These are phyloP conservation scores for Desmodus rotundus DNA, from an alignment of 2,113 vertebrate genomes.

Conservation along the genomic window DNA sequence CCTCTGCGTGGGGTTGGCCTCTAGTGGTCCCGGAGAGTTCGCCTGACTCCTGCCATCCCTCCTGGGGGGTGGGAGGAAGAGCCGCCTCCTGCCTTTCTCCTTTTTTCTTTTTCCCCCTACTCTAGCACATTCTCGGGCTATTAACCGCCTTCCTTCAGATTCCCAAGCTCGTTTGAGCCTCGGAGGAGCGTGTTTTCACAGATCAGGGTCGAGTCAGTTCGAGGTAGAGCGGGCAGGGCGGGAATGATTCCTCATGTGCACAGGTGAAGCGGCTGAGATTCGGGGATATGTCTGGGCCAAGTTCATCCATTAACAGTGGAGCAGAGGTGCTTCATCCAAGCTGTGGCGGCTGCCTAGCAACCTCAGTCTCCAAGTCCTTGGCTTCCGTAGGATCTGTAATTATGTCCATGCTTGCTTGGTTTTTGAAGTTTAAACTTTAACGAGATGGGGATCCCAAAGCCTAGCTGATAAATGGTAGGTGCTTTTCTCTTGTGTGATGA, in stretches of 20 bases:
- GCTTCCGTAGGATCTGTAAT: not conserved
- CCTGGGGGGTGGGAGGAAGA: not conserved
- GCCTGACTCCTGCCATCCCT: not conserved
- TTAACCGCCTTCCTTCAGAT: not conserved
- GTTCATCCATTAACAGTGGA: not conserved
- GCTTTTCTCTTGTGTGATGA: not conserved
- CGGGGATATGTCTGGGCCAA: not conserved
- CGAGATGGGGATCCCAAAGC: not conserved
- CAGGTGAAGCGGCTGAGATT: not conserved
- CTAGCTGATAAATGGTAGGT: not conserved
- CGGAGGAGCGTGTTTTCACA: not conserved
- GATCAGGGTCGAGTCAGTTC: not conserved
- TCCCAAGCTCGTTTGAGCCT: not conserved
- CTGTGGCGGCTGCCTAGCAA: not conserved
- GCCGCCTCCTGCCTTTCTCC: no score
- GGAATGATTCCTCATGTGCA: not conserved
- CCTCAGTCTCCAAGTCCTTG: not conserved
- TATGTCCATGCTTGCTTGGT: not conserved
- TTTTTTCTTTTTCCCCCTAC: not conserved
- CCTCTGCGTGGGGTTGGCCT: not conserved
- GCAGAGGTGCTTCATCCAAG: not conserved
- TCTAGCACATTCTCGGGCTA: not conserved
- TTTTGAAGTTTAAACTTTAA: not conserved
- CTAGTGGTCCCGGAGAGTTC: not conserved
- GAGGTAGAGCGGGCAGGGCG: not conserved